These are phyloP conservation scores for Melinaea marsaeus DNA, from an alignment of 2,888 invertebrate species.

Conservation along the genomic window DNA sequence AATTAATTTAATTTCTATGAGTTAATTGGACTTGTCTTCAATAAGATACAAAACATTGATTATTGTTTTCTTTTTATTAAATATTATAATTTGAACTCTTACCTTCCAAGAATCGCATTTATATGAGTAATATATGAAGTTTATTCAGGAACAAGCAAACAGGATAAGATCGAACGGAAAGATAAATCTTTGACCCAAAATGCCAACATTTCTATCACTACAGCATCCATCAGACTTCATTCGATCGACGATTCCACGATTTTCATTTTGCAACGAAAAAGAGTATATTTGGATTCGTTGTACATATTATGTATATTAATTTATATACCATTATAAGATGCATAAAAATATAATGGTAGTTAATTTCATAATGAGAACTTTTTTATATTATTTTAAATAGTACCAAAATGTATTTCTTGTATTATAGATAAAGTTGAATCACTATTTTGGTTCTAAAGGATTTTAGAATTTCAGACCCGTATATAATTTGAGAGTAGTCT, in stretches of 20 bases:
- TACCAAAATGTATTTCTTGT: slow-evolving; percentile 44
- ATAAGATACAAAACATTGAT: slow-evolving; percentile 50
- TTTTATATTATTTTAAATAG: slow-evolving; percentile 6
- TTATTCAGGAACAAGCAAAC: not conserved
- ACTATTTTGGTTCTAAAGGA: slow-evolving; percentile 12
- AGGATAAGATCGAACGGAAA: slow-evolving; percentile 13
- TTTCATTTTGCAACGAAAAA: slow-evolving; percentile 11
- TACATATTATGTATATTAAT: not conserved
- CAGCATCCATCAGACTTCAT: slow-evolving; percentile 22
- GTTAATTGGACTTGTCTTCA: slow-evolving; percentile 73
- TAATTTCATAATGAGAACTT: no score
- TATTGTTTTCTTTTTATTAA: slow-evolving; percentile 23
- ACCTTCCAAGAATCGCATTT: not conserved
- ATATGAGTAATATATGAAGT: not conserved
- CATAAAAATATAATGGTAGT: no score
- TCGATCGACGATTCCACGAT: slow-evolving; percentile 1
- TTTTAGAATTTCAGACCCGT: slow-evolving; percentile 1
- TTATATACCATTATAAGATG: no score
- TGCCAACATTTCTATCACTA: slow-evolving; percentile 17
- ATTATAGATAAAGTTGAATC: slow-evolving; percentile 10
- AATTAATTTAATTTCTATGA: slow-evolving; percentile 63
- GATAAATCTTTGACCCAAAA: slow-evolving; percentile 24
- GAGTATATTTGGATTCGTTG: slow-evolving; percentile 13
- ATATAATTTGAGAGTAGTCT: slow-evolving; percentile 21
- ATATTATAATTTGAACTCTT: no score